Evolutionary conservation across 2,888 invertebrate species (phyloP).

Genomic region (Pseudanteris insignis): DNA sequence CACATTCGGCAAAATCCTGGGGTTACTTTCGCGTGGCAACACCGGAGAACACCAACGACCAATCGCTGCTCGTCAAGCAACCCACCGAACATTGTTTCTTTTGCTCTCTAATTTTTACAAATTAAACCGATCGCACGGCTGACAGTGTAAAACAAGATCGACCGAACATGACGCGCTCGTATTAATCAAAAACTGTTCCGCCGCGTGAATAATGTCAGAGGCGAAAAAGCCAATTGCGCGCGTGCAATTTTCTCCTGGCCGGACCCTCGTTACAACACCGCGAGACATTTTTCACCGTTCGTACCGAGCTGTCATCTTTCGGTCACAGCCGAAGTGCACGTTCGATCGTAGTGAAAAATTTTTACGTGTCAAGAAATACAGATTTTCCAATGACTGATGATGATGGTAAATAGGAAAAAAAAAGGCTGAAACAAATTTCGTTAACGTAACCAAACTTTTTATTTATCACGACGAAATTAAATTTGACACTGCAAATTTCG

Average conservation of each 20-base stretch:
- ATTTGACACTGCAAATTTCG: too few relatives aligned
- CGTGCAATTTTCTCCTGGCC: constrained; percentile 26
- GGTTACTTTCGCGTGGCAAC: too few relatives aligned
- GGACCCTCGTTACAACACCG: not conserved
- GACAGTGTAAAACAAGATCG: not conserved
- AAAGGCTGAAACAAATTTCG: too few relatives aligned
- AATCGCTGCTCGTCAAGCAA: not conserved
- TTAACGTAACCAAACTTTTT: too few relatives aligned
- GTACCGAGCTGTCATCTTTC: constrained; percentile 5
- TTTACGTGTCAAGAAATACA: too few relatives aligned
- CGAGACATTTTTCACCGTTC: constrained; percentile 27
- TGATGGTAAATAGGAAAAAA: too few relatives aligned
- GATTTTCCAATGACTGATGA: too few relatives aligned
- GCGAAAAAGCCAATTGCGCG: constrained; percentile 17
- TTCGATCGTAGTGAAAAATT: too few relatives aligned
- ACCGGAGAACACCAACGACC: too few relatives aligned
- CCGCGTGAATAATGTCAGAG: constrained; percentile 15
- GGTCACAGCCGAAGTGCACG: too few relatives aligned
- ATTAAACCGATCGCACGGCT: constrained; percentile 1
- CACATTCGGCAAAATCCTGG: too few relatives aligned
- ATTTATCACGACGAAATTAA: too few relatives aligned
- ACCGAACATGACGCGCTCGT: constrained; percentile 3
- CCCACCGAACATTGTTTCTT: not conserved
- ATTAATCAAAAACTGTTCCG: constrained; percentile 36
- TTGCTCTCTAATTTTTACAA: not conserved